Evolutionary conservation across 2,797 vertebrate genomes (phyloP), one percentile per base, ranked within the genome.

Genomic region (Cryptoblepharus egeriae): DNA sequence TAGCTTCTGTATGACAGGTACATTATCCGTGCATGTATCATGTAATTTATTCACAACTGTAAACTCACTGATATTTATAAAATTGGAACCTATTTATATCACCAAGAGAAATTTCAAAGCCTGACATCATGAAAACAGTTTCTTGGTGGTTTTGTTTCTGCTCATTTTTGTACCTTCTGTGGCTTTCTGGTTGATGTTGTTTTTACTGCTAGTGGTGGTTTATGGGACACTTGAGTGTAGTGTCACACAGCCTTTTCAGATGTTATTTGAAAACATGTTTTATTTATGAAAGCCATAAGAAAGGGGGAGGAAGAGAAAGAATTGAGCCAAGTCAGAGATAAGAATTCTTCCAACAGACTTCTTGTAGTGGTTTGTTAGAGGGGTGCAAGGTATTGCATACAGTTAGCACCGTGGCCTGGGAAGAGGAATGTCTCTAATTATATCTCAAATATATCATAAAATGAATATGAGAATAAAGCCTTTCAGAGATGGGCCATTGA

Each of bases 181-280:
- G 72, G 88, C 90, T 89, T 86, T 87, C 49, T 57, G 80, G 64
- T 89, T 45, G 16, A n/a, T 37, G 11, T 57, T 12, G 24, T 85
- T n/a, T 75, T 85, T 84, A 86, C 35, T 89, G 84, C 76, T 49
- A 86, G 22, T 3, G 61, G 88, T 70, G 90, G 80, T 86, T 92
- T 89, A 28, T 69, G 11, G 20, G 3, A 39, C 79, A 0, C 85
- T 88, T 88, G 55, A 88, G 57, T 20, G 64, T 13, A 78, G 32
- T 60, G 10, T 69, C 83, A 78, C 35, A 80, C 64, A 86, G 57
- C 37, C 64, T 93, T 90, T 91, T 37, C 64, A 90, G 79, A 87
- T 72, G 49, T 87, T 65, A 57, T 45, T 82, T 24, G 55, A 18
- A 88, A 77, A 78, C 77, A 67, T 35, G 37, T 39, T 83, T 64